These are phyloP conservation scores for Campylomormyrus tamandua DNA, from an alignment of 2,113 vertebrate genomes.

Conservation along the genomic window DNA sequence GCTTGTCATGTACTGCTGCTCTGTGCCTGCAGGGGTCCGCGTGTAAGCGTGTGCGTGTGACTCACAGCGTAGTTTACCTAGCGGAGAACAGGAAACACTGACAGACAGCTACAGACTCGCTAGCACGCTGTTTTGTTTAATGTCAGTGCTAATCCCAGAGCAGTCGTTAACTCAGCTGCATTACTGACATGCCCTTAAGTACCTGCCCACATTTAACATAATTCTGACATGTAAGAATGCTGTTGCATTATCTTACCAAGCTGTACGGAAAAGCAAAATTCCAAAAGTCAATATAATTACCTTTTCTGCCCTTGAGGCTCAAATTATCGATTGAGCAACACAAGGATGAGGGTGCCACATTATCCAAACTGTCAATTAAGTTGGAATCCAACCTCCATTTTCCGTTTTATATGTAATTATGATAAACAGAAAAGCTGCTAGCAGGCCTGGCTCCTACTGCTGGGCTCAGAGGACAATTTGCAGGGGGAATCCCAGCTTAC, in stretches of 20 bases:
- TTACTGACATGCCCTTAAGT: not conserved
- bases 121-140: not conserved
- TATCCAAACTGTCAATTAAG: slow-evolving; percentile 17
- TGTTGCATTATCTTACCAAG: not conserved
- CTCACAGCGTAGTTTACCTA: not conserved
- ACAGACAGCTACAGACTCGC: not conserved
- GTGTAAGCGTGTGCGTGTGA: not conserved
- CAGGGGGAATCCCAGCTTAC: not conserved
- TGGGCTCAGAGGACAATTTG: not conserved
- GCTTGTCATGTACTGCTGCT: not conserved
- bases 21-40: not conserved
- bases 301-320: slow-evolving; percentile 5
- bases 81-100: not conserved
- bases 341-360: not conserved
- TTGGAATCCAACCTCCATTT: not conserved
- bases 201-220: not conserved
- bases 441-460: not conserved
- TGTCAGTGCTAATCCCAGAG: slow-evolving; percentile 7
- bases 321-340: slow-evolving; percentile 12
- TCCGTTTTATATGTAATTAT: slow-evolving; percentile 12
- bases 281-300: slow-evolving; percentile 17
- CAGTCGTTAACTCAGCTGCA: slow-evolving; percentile 1
- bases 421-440: not conserved
- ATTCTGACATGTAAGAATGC: slow-evolving; percentile 14
- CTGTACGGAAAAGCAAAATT: slow-evolving; percentile 3